These are phyloP conservation scores for Campoplex capitator DNA, from an alignment of 2,888 invertebrate species.

Conservation along the genomic window DNA sequence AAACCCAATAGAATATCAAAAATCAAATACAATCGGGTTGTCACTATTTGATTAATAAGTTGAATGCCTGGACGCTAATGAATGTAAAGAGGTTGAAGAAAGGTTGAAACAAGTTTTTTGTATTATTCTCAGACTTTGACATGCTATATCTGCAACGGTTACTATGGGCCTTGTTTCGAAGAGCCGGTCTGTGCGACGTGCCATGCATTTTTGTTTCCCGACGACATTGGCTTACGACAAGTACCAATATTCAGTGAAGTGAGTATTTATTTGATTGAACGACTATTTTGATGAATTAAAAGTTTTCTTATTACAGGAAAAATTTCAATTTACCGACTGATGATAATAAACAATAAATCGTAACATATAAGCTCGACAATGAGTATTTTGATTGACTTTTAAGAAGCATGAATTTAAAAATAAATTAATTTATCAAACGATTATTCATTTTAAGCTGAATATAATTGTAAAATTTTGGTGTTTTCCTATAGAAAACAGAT, in stretches of 20 bases:
- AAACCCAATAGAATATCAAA: too few species aligned
- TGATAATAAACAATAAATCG: background rate
- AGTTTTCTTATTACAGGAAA: background rate
- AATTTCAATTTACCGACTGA: background rate
- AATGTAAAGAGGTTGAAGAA: background rate
- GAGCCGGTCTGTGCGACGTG: constrained; percentile 97
- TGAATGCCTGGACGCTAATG: background rate
- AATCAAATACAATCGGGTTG: too few species aligned
- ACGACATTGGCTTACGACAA: constrained; percentile 87
- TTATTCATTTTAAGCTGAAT: background rate
- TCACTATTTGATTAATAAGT: background rate
- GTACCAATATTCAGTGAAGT: constrained; percentile 84
- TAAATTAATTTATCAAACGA: background rate
- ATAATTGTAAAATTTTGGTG: background rate
- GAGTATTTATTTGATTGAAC: constrained; percentile 50
- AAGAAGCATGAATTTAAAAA: background rate
- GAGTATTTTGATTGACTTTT: background rate
- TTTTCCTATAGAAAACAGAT: constrained; percentile 88
- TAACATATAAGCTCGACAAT: background rate
- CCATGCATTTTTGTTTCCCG: constrained; percentile 96
- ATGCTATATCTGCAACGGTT: constrained; percentile 95
- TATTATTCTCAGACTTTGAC: constrained; percentile 87
- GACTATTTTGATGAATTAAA: background rate
- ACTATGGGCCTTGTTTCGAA: constrained; percentile 95
- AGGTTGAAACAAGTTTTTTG: background rate